Conservation (phyloP, 2,888 invertebrate genomes). For the Lepeophtheirus nordmannii region DNA sequence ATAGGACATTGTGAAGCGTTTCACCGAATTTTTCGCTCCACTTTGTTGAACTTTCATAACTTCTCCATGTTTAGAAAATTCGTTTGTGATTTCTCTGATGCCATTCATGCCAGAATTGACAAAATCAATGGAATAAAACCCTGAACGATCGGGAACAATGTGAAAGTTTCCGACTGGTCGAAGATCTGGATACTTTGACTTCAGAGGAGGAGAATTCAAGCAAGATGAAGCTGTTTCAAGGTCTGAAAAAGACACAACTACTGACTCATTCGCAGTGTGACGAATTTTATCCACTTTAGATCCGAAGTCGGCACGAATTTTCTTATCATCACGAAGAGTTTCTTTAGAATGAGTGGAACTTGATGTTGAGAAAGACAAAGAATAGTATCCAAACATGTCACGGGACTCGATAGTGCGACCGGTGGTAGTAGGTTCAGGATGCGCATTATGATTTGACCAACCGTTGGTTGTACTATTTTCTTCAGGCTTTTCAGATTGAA, state of each 20-base stretch:
- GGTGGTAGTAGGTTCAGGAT: neutral
- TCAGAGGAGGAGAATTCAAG: neutral
- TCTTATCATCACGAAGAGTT: neutral
- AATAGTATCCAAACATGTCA: constrained; percentile 19
- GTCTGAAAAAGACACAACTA: constrained; percentile 13
- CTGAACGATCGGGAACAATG: constrained; percentile 9
- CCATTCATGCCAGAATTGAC: constrained; percentile 24
- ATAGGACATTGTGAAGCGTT: constrained; percentile 22
- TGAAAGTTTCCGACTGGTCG: constrained; percentile 1
- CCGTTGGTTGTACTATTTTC: neutral
- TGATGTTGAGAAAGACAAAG: constrained; percentile 4
- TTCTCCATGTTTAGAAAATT: constrained; percentile 23
- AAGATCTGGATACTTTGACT: constrained; percentile 18
- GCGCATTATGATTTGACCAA: neutral
- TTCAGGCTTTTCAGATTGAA: neutral
- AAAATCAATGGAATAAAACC: constrained; percentile 22
- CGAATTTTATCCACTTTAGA: neutral
- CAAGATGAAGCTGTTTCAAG: neutral
- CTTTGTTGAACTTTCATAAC: constrained; percentile 21
- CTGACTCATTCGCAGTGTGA: neutral
- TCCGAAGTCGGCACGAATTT: neutral
- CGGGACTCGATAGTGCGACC: neutral
- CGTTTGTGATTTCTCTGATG: constrained; percentile 22
- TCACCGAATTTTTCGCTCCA: constrained; percentile 22
- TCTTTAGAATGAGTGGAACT: neutral